Evolutionary conservation across 2,888 invertebrate species (phyloP).

Genomic region (Pachydiplax longipennis): DNA sequence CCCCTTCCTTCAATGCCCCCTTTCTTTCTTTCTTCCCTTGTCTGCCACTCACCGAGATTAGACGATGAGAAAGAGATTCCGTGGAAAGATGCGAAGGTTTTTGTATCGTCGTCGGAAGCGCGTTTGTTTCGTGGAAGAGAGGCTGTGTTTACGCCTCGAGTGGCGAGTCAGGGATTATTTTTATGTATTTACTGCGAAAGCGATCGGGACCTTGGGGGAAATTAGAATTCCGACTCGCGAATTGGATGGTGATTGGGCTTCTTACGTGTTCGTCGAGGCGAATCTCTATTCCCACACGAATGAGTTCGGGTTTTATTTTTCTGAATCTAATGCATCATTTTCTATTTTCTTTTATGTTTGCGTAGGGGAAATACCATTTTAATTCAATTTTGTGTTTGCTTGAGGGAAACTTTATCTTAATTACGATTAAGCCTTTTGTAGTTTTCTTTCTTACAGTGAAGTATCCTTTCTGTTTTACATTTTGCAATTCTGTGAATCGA

Average conservation of each 20-base stretch:
- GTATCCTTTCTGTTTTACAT: too few species aligned
- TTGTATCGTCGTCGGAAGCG: not conserved
- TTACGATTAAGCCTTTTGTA: too few species aligned
- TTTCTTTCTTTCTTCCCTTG: not conserved
- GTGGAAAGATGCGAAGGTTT: not conserved
- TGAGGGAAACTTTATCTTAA: too few species aligned
- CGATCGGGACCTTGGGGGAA: not conserved
- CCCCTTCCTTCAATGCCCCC: not conserved
- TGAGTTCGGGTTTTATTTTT: too few species aligned
- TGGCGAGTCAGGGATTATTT: not conserved
- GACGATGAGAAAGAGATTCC: not conserved
- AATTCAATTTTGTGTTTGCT: too few species aligned
- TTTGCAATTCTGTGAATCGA: too few species aligned
- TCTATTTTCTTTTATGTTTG: too few species aligned
- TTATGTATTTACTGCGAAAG: not conserved
- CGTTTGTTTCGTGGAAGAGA: not conserved
- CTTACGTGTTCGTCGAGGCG: not conserved
- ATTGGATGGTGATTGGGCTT: not conserved
- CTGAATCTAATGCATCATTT: too few species aligned
- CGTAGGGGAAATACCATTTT: too few species aligned
- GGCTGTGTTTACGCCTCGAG: too few species aligned
- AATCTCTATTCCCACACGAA: too few species aligned
- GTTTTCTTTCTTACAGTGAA: too few species aligned
- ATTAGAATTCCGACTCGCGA: not conserved
- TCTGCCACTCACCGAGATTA: constrained; percentile 10